Conservation (phyloP, 2,888 invertebrate species). For the Cerceris ruficornis region DNA sequence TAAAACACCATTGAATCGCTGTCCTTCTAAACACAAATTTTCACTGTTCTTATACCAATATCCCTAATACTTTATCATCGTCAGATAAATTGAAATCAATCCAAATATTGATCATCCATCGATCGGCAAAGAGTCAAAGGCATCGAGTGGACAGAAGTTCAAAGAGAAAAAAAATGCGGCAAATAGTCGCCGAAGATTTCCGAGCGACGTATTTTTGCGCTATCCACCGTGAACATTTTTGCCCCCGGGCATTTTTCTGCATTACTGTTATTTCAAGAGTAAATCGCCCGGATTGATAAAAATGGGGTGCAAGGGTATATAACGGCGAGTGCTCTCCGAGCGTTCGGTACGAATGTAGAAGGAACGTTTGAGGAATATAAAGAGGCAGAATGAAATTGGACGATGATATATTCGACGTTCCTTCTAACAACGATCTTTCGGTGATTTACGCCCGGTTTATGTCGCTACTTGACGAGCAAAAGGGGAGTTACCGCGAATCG, state of each 20-base stretch:
- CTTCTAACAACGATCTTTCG: slow-evolving; percentile 35
- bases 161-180: no score
- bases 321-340: slow-evolving; percentile 6
- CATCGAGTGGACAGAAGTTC: no score
- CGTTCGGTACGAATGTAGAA: slow-evolving; percentile 4
- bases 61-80: no score
- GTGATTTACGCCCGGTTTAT: slow-evolving; percentile 32
- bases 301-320: slow-evolving; percentile 45
- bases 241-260: slow-evolving; percentile 56
- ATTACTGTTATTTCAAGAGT: slow-evolving; percentile 62
- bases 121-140: no score
- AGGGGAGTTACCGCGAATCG: not conserved
- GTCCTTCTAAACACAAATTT: no score
- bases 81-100: no score
- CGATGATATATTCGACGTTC: slow-evolving; percentile 41
- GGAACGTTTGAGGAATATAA: slow-evolving; percentile 33
- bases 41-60: no score
- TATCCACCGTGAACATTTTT: slow-evolving; percentile 31
- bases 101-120: no score
- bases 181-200: not conserved
- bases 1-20: no score
- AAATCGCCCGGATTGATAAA: slow-evolving; percentile 68
- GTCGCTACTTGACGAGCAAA: slow-evolving; percentile 18
- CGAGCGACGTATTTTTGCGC: not conserved
- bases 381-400: slow-evolving; percentile 42